These are phyloP conservation scores for Mycalesis mineus DNA, from an alignment of 2,888 invertebrate genomes.

Conservation along the genomic window DNA sequence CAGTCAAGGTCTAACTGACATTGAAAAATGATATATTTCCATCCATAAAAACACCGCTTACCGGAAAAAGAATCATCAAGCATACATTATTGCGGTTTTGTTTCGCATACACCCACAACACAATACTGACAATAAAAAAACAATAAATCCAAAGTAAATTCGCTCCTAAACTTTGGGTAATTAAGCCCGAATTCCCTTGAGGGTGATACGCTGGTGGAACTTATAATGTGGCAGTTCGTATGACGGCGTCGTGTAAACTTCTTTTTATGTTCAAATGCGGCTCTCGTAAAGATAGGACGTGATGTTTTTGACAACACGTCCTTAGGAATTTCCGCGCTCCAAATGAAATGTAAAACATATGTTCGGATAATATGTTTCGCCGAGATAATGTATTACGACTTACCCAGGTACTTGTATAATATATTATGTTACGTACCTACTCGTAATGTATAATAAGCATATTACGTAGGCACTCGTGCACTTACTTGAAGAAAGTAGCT, in stretches of 20 bases:
- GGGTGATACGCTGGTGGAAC: background rate
- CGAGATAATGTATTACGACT: background rate
- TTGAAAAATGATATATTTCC: constrained; percentile 9
- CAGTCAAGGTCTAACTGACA: background rate
- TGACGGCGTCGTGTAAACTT: constrained; percentile 52
- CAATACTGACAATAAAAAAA: background rate
- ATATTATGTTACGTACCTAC: no score
- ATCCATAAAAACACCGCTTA: constrained; percentile 28
- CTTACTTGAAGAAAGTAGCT: no score
- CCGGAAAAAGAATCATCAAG: constrained; percentile 45
- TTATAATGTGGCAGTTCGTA: constrained; percentile 32
- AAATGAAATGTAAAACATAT: constrained; percentile 40
- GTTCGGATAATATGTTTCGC: constrained; percentile 9
- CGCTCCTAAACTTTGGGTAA: constrained; percentile 2
- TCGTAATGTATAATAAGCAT: no score
- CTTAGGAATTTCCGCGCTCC: constrained; percentile 34
- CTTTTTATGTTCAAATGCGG: constrained; percentile 68
- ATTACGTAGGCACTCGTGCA: no score
- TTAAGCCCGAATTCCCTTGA: constrained; percentile 15
- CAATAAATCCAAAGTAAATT: constrained; percentile 4
- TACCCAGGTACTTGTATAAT: no score
- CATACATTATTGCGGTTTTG: constrained; percentile 50
- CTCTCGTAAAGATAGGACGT: constrained; percentile 65
- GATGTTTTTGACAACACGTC: constrained; percentile 64
- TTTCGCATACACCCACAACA: constrained; percentile 47